A percentile compares a stretch with the other conserved stretches of the same genome.
phyloP scores from a whole-genome alignment of 2,797 vertebrate genomes.

The Okamejei kenojei region DNA sequence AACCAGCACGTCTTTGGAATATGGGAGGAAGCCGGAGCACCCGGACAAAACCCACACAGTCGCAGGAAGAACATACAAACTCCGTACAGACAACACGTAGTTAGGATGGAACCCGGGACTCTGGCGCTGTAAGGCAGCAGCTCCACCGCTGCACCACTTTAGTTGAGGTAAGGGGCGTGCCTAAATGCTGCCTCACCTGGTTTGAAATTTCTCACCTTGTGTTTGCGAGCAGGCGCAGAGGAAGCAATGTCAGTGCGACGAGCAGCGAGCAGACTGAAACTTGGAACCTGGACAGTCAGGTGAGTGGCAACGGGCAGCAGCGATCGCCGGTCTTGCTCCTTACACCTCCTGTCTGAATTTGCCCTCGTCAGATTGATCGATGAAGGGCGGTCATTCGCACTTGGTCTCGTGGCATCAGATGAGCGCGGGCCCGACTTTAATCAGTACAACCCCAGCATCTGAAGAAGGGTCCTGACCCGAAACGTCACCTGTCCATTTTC shows the following conservation, averaged over 20 bases:
- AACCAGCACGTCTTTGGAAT: too few relatives aligned
- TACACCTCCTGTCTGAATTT: neutral
- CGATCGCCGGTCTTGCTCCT: too few relatives aligned
- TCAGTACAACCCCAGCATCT: neutral
- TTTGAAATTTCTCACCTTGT: constrained; percentile 17
- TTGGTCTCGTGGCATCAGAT: neutral
- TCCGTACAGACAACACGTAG: too few relatives aligned
- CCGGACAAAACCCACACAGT: too few relatives aligned
- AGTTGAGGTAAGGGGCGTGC: neutral
- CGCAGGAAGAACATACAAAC: too few relatives aligned
- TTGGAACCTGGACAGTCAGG: constrained; percentile 80
- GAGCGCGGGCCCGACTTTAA: neutral
- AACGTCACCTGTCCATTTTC: too few relatives aligned
- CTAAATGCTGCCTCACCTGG: neutral
- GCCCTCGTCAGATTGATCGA: neutral
- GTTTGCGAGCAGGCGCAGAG: constrained; percentile 60
- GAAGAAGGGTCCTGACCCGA: too few relatives aligned
- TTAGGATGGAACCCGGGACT: too few relatives aligned
- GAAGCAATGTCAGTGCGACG: constrained; percentile 70
- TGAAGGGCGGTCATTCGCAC: neutral
- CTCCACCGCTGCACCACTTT: neutral
- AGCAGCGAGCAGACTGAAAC: constrained; percentile 70
- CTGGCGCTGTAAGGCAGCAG: too few relatives aligned
- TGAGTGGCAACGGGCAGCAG: constrained; percentile 55
- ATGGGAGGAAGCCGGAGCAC: too few relatives aligned